Conservation (phyloP, 2,888 invertebrate genomes). For the Lithophane semibrunnea region DNA sequence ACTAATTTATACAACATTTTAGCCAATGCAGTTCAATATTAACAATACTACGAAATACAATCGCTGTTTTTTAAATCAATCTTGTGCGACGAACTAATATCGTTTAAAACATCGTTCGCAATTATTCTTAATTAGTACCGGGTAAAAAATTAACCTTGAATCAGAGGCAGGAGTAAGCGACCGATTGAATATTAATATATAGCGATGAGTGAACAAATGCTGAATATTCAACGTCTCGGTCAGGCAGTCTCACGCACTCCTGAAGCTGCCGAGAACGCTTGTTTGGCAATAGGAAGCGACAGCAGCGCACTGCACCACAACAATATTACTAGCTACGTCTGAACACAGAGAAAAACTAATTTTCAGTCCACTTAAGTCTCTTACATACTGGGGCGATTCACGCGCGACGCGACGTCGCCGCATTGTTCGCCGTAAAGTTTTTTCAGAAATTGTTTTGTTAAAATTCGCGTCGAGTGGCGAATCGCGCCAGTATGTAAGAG, state of each 20-base stretch:
- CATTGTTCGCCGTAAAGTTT: too few species aligned
- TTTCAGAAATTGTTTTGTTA: too few species aligned
- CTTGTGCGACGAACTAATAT: constrained; percentile 62
- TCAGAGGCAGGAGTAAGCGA: constrained; percentile 81
- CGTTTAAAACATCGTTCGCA: constrained; percentile 67
- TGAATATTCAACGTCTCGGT: constrained; percentile 87
- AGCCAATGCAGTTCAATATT: constrained; percentile 12
- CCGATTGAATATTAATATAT: constrained; percentile 85
- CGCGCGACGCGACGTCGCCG: too few species aligned
- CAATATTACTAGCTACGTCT: background rate
- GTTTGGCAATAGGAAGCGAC: constrained; percentile 63
- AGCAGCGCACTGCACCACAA: constrained; percentile 31
- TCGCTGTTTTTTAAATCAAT: constrained; percentile 56
- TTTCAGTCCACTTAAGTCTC: constrained; percentile 3
- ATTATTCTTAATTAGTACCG: constrained; percentile 77
- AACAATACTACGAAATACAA: constrained; percentile 29
- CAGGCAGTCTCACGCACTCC: constrained; percentile 80
- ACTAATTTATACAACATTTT: background rate
- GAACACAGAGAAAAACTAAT: constrained; percentile 12
- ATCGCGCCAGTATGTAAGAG: too few species aligned
- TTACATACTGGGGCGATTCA: too few species aligned
- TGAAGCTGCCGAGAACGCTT: constrained; percentile 43
- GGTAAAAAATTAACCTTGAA: constrained; percentile 85
- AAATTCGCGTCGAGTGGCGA: too few species aligned
- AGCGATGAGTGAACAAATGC: constrained; percentile 80